Conservation (phyloP, 2,888 invertebrate species). For the Plagodis pulveraria region DNA sequence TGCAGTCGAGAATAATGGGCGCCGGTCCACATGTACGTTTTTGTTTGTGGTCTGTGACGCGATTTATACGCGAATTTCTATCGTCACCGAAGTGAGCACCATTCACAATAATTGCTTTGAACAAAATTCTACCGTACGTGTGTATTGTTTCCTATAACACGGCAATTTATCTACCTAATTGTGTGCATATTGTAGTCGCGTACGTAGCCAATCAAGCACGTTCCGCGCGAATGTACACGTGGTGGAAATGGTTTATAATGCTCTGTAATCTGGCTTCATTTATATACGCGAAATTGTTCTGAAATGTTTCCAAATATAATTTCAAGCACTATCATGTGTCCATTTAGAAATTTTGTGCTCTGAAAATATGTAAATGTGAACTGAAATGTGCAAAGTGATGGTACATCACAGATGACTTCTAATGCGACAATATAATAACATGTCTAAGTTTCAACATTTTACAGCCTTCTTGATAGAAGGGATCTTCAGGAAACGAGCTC, state of each 20-base stretch:
- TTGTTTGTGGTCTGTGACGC: constrained; percentile 85
- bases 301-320: too few relatives aligned
- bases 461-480: too few relatives aligned
- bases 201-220: constrained; percentile 5
- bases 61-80: constrained; percentile 84
- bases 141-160: constrained; percentile 59
- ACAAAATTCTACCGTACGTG: constrained; percentile 72
- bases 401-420: too few relatives aligned
- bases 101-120: constrained; percentile 83
- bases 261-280: background rate
- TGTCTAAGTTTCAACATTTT: too few relatives aligned
- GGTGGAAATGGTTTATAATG: constrained; percentile 1
- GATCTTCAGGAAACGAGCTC: constrained; percentile 48
- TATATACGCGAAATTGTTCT: too few relatives aligned
- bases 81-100: constrained; percentile 82
- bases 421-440: too few relatives aligned
- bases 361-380: too few relatives aligned
- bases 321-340: too few relatives aligned
- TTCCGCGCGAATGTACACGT: constrained; percentile 1
- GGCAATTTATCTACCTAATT: constrained; percentile 4
- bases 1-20: constrained; percentile 85
- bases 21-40: constrained; percentile 84
- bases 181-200: background rate
- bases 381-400: too few relatives aligned
- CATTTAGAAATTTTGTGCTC: too few relatives aligned